Evolutionary conservation across 2,888 invertebrate genomes (phyloP), one percentile per base, ranked within the genome.

Genomic region (Drosophila longiperda): DNA sequence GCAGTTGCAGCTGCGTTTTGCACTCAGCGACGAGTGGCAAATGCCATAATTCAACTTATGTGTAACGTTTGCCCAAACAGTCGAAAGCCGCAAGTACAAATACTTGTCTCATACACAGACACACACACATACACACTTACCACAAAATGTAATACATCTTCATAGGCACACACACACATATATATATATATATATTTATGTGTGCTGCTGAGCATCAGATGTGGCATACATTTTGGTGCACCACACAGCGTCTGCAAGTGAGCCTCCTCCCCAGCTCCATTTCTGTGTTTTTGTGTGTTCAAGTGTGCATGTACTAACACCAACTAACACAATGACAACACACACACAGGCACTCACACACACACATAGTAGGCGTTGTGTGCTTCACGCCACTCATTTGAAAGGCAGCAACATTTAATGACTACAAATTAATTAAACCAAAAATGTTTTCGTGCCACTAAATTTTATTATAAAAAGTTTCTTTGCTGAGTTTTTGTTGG

Each of bases 391-490:
- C 32, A 40, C 26, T 59, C 61, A 64, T 75, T 76, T 52, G 52
- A 54, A 65, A 63, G 67, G 60, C 68, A 45, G 58, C 77, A 73
- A 64, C 71, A 82, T 73, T 86, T 86, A 86, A 86, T 88, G 86
- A 86, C 78, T 76, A 78, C 86, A 88, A 86, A 88, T 86, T 86
- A 86, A 86, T 86, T 88, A 83, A 86, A 86, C 78, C 86, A 72
- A 73, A 83, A 82, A 71, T 75, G 65, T 50, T 57, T 83, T 83
- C 61, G 20, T 58, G 75, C 71, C 72, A 75, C 73, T 62, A 74
- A 83, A 82, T 83, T 82, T 72, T 64, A 82, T 73, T 76, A 78
- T 66, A 62, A 71, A 76, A 76, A 75, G 67, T 74, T 83, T 42
- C 36, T 3, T 62, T 62, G 65, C 60, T 50, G 42, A 72, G 61